Conservation (phyloP, 2,797 vertebrate species). For the Helostoma temminkii region DNA sequence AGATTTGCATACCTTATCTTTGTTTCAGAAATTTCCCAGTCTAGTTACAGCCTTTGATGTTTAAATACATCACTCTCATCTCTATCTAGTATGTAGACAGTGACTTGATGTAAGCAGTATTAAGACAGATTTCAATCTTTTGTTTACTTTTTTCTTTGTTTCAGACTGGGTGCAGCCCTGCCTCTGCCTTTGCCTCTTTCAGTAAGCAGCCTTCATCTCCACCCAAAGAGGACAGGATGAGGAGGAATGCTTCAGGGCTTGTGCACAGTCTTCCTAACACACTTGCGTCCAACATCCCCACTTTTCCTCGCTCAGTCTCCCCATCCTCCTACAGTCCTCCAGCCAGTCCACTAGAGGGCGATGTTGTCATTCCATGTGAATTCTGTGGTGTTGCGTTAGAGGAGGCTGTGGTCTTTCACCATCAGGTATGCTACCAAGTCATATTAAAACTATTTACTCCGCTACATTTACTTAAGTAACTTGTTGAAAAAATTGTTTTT, state of each 20-base stretch:
- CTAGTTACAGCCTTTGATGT: slow-evolving; percentile 73
- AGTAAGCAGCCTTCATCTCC: slow-evolving; percentile 86
- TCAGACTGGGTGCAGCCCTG: slow-evolving; percentile 94
- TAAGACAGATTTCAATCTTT: background rate
- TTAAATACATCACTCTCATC: slow-evolving; percentile 77
- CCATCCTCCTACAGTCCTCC: slow-evolving; percentile 81
- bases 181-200: slow-evolving; percentile 90
- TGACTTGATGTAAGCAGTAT: background rate
- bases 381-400: slow-evolving; percentile 95
- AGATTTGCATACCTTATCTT: slow-evolving; percentile 9
- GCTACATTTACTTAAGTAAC: too few species aligned
- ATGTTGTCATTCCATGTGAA: slow-evolving; percentile 93
- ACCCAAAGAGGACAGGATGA: slow-evolving; percentile 63
- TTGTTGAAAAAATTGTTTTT: too few species aligned
- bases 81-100: slow-evolving; percentile 32
- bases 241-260: slow-evolving; percentile 63
- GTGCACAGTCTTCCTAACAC: slow-evolving; percentile 71
- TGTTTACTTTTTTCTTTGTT: slow-evolving; percentile 28
- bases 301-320: slow-evolving; percentile 75
- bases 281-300: slow-evolving; percentile 78
- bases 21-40: slow-evolving; percentile 4
- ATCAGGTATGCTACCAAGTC: slow-evolving; percentile 88
- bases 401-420: slow-evolving; percentile 92
- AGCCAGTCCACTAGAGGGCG: slow-evolving; percentile 79
- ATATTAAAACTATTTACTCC: too few species aligned